Evolutionary conservation across 2,888 invertebrate species (phyloP).

Genomic region (Drosophila incognita): DNA sequence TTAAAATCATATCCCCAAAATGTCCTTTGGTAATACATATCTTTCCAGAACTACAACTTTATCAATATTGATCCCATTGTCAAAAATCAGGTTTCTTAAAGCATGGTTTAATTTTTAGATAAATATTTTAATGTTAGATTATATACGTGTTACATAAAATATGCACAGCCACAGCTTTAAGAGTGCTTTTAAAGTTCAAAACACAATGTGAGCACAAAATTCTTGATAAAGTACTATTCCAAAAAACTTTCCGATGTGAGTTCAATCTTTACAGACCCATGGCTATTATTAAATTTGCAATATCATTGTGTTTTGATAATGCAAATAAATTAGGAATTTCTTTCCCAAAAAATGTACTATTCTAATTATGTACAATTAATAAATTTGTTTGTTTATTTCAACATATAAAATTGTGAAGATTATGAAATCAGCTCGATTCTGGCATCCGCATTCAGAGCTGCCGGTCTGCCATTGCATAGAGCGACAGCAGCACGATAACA

Average conservation of each 20-base stretch:
- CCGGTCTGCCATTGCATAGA: constrained; percentile 14
- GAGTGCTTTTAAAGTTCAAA: neutral
- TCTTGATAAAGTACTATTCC: neutral
- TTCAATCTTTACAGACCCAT: neutral
- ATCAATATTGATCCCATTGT: neutral
- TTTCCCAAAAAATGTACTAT: neutral
- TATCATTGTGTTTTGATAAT: neutral
- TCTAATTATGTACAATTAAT: neutral
- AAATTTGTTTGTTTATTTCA: neutral
- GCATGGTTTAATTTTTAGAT: neutral
- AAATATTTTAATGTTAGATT: neutral
- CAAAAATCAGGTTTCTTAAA: neutral
- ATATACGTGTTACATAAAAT: too few relatives aligned
- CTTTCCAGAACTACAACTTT: accelerated
- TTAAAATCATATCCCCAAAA: neutral
- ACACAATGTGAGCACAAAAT: neutral
- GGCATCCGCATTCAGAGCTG: too few relatives aligned
- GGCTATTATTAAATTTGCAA: neutral
- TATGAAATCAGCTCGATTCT: neutral
- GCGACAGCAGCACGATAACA: constrained; percentile 19
- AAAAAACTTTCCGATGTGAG: neutral
- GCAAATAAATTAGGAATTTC: neutral
- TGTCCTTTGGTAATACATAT: neutral
- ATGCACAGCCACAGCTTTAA: neutral
- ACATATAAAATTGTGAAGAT: neutral